These are phyloP conservation scores for Atethmia centrago DNA, from an alignment of 2,888 invertebrate genomes.

Conservation along the genomic window DNA sequence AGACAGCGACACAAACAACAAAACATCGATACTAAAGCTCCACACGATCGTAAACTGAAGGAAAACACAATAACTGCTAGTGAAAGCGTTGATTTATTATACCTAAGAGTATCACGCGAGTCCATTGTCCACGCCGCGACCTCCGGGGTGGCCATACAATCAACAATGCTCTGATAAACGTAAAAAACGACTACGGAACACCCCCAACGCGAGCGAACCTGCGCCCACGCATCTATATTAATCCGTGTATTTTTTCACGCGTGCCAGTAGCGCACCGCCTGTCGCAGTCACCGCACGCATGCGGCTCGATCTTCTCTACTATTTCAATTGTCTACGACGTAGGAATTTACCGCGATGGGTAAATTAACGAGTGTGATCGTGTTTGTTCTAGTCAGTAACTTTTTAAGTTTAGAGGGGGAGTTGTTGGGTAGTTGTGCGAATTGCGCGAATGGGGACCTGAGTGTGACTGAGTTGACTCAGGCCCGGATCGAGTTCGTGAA, in stretches of 20 bases:
- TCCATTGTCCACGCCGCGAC: constrained; percentile 71
- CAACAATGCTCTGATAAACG: constrained; percentile 55
- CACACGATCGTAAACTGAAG: constrained; percentile 45
- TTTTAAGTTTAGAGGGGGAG: constrained; percentile 77
- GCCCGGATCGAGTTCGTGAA: constrained; percentile 95
- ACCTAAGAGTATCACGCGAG: constrained; percentile 68
- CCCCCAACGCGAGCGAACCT: constrained; percentile 52
- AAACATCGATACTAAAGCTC: constrained; percentile 48
- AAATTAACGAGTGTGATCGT: constrained; percentile 75
- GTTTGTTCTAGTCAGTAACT: constrained; percentile 80
- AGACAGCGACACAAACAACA: constrained; percentile 53
- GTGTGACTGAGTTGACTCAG: constrained; percentile 91
- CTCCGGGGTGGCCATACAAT: constrained; percentile 52
- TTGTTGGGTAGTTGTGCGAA: constrained; percentile 82
- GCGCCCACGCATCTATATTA: constrained; percentile 62
- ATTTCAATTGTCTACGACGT: constrained; percentile 83
- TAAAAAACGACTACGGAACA: constrained; percentile 60
- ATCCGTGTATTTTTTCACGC: constrained; percentile 62
- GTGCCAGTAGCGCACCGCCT: constrained; percentile 76
- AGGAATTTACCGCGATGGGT: constrained; percentile 76
- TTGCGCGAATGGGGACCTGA: constrained; percentile 86
- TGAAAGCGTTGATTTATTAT: constrained; percentile 55
- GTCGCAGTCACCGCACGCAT: constrained; percentile 78
- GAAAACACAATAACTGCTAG: constrained; percentile 50
- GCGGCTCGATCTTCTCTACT: constrained; percentile 81